A percentile compares a stretch with the other conserved stretches of the same genome.
These are phyloP conservation scores for Heliothis virescens DNA, from an alignment of 1,140 invertebrate genomes.

Conservation along the genomic window DNA sequence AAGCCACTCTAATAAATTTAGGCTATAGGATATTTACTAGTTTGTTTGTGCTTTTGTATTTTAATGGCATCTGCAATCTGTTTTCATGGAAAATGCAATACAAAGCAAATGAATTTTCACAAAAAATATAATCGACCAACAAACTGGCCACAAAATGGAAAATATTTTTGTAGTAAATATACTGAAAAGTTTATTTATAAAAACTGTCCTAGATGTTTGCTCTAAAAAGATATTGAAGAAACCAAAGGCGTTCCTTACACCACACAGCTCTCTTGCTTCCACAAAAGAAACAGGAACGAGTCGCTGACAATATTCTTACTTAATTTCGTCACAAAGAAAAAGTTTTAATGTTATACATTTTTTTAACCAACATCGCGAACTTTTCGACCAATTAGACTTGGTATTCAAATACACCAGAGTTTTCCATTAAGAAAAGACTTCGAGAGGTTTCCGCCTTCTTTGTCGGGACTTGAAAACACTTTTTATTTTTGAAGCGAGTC, in stretches of 20 bases:
- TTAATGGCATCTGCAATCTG: no score
- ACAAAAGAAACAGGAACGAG: constrained; percentile 36
- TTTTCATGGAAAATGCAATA: no score
- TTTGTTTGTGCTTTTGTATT: no score
- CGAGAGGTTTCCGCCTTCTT: constrained; percentile 39
- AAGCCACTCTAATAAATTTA: not conserved
- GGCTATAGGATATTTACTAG: no score
- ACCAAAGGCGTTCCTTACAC: not conserved
- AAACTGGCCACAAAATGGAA: no score
- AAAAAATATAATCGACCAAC: no score
- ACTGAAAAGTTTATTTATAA: no score
- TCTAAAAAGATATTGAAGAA: constrained; percentile 8
- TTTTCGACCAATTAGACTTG: constrained; percentile 52
- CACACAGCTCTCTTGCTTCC: not conserved
- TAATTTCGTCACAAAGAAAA: constrained; percentile 47
- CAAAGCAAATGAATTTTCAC: no score
- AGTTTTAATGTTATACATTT: constrained; percentile 50
- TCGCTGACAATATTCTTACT: constrained; percentile 45
- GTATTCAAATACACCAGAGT: constrained; percentile 50
- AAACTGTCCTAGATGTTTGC: not conserved
- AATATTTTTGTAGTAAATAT: no score
- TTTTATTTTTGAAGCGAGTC: constrained; percentile 48
- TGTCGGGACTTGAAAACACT: constrained; percentile 44
- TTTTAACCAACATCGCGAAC: constrained; percentile 45
- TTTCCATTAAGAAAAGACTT: constrained; percentile 50